These are phyloP conservation scores for Callopanchax toddi DNA, from an alignment of 2,113 vertebrate genomes.

Conservation along the genomic window DNA sequence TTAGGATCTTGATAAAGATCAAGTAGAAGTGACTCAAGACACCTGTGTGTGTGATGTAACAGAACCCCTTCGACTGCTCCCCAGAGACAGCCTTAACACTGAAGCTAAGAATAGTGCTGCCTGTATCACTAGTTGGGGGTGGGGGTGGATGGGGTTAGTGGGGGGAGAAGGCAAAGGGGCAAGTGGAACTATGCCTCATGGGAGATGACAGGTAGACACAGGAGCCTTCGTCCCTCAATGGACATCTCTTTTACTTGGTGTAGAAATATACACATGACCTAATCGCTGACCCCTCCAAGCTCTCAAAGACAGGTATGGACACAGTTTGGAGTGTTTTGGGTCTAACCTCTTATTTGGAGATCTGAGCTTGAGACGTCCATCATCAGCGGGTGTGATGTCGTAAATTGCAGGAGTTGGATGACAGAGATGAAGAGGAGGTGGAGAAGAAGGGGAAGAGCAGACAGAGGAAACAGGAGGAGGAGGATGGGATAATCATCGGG, in stretches of 20 bases:
- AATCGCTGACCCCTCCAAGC: conserved; percentile 27
- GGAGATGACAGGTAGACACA: conserved; percentile 49
- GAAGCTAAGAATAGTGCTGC: conserved; percentile 68
- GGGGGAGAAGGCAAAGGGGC: conserved; percentile 13
- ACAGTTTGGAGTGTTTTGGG: conserved; percentile 12
- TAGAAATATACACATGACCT: conserved; percentile 27
- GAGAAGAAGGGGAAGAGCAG: conserved; percentile 25
- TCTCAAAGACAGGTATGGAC: conserved; percentile 17
- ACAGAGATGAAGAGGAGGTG: conserved; percentile 28
- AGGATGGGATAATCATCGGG: conserved; percentile 54
- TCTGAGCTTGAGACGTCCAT: conserved; percentile 54
- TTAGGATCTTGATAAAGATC: conserved; percentile 49
- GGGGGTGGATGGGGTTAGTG: conserved; percentile 9
- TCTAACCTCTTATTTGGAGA: conserved; percentile 55
- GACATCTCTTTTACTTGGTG: conserved; percentile 60
- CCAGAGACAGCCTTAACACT: conserved; percentile 67
- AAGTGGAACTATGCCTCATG: conserved; percentile 41
- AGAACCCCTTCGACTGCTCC: conserved; percentile 53
- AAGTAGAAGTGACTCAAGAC: conserved; percentile 63
- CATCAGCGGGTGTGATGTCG: conserved; percentile 19
- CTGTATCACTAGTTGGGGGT: conserved; percentile 31
- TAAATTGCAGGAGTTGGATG: conserved; percentile 24
- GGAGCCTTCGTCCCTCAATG: conserved; percentile 36
- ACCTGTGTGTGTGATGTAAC: conserved; percentile 49
- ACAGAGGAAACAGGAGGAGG: conserved; percentile 23